Percentiles rank a stretch among this genome's conserved stretches.
Evolutionary conservation across 2,888 invertebrate genomes (phyloP).

Genomic region (Andrena chrysosceles): DNA sequence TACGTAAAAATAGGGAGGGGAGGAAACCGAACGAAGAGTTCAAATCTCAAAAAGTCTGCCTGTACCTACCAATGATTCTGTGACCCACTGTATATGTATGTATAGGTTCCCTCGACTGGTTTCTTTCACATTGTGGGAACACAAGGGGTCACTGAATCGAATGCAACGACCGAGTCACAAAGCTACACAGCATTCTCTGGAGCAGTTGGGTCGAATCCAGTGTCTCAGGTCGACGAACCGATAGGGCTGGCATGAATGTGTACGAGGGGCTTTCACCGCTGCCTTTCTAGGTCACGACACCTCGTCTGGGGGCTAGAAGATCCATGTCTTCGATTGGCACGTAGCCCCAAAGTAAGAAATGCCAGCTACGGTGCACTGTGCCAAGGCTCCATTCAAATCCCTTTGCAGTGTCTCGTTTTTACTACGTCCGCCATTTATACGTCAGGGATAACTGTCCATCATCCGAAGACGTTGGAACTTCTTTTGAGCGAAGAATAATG

Average conservation of each 20-base stretch:
- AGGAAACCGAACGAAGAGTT: too few relatives aligned
- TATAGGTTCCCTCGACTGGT: too few relatives aligned
- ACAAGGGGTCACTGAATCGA: background rate
- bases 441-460: conserved; percentile 14
- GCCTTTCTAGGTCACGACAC: conserved; percentile 68
- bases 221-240: conserved; percentile 71
- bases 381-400: conserved; percentile 34
- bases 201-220: conserved; percentile 41
- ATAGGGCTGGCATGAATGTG: conserved; percentile 57
- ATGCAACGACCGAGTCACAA: background rate
- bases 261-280: conserved; percentile 65
- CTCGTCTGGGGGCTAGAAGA: conserved; percentile 60
- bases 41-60: too few relatives aligned
- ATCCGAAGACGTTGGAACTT: background rate
- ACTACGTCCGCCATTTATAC: conserved; percentile 22
- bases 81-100: too few relatives aligned
- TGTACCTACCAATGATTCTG: too few relatives aligned
- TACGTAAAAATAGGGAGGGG: too few relatives aligned
- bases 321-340: conserved; percentile 56
- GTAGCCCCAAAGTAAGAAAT: conserved; percentile 37
- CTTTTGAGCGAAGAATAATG: background rate
- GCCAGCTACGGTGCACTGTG: conserved; percentile 20
- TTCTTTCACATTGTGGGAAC: too few relatives aligned
- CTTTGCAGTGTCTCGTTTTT: conserved; percentile 24
- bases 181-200: background rate